Base-by-base conservation (phyloP, 1,140 invertebrate species). In the Papilio machaon region DNA sequence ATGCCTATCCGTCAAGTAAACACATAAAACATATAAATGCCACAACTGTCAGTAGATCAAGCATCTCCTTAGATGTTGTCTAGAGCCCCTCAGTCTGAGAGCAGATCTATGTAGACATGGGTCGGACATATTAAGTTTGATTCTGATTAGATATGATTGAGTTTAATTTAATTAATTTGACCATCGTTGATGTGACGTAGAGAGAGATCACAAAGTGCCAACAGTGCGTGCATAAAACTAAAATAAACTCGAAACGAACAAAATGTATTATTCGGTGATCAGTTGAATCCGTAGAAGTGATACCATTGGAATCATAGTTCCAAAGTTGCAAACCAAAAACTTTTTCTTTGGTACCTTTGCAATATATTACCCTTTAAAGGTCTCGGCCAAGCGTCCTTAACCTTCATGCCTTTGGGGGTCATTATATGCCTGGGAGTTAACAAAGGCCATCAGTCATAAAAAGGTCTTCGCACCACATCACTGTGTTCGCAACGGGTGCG, bases 401-500 rank as follows among this genome's bases (percentile, higher is more conserved):
- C 2, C 23, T 35, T 35, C 54, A 58, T 17, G 54, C 7, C n/a
- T 58, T 19, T 58, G n/a, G n/a, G n/a, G 17, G 54, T n/a, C 17
- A 58, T n/a, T 19, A 58, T 58, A 58, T 19, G 54, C 13, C 64
- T 35, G 23, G 13, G 11, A 13, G 10, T 10, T 30, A 64, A 70
- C 64, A 70, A 46, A 46, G 11, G 2, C 43, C 19, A 52, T 30
- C 19, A 52, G 46, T 49, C 49, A 30, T 52, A 75, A 49, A 75
- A 75, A 54, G n/a, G 35, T 58, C 47, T 38, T 75, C 2, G 46
- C 74, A 23, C 19, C 19, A 23, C 54, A 60, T 5, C 13, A 89
- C 89, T 85, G 85, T 87, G 74, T 91, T 91, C 87, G 84, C 73
- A 80, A 84, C 85, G 82, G 84, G 80, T 89, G 87, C 81, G 84